These are phyloP conservation scores for Grallaria varia DNA, from an alignment of 2,113 vertebrate species.

Conservation along the genomic window DNA sequence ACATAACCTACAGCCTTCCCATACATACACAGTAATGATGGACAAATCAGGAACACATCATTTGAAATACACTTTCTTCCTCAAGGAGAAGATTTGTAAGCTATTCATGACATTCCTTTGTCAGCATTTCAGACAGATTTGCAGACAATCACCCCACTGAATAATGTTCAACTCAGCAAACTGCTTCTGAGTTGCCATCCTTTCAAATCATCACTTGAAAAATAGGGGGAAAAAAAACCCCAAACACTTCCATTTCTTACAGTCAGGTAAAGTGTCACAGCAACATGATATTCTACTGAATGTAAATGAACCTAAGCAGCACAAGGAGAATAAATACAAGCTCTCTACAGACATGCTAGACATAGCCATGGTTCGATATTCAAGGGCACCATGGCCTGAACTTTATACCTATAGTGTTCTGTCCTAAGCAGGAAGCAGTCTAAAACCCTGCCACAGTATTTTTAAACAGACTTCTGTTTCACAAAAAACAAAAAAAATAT, in stretches of 20 bases:
- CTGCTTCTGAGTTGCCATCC: not conserved
- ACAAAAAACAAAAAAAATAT: not conserved
- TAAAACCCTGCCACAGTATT: not conserved
- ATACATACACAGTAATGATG: accelerated
- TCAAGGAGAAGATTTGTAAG: not conserved
- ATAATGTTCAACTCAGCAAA: not conserved
- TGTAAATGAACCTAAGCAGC: not conserved
- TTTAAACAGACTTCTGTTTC: not conserved
- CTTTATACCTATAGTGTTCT: not conserved
- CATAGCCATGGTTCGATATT: not conserved
- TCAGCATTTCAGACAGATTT: not conserved
- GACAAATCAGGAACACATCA: not conserved
- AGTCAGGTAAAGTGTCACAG: not conserved
- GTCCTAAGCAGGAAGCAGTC: not conserved
- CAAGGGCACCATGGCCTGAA: conserved; percentile 8
- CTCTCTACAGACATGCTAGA: not conserved
- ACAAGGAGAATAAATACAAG: not conserved
- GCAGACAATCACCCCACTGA: not conserved
- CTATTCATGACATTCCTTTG: not conserved
- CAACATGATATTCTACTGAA: not conserved
- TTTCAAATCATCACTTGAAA: conserved; percentile 22
- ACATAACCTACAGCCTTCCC: not conserved
- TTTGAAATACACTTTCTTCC: not conserved
- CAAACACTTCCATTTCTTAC: not conserved
- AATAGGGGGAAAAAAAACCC: accelerated